Conservation (phyloP, 2,888 invertebrate genomes). For the Orchestes rusci region DNA sequence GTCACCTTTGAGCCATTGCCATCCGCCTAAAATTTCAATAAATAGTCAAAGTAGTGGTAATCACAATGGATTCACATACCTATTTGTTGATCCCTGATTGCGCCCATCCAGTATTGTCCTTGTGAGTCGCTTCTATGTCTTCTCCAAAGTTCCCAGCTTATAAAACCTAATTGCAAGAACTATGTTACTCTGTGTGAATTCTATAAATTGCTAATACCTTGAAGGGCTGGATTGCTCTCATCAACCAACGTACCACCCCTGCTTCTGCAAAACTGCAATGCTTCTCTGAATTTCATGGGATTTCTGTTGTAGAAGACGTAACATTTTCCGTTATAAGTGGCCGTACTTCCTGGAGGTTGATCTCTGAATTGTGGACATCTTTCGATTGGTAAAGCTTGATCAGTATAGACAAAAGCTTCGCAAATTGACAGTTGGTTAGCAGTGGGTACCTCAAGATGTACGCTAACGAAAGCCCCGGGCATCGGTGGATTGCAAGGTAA, state of each 20-base stretch:
- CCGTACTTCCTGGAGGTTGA: slow-evolving; percentile 86
- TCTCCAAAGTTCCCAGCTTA: slow-evolving; percentile 91
- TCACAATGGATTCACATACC: slow-evolving; percentile 36
- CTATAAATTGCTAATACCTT: no score
- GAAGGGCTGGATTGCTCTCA: slow-evolving; percentile 87
- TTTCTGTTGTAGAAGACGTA: slow-evolving; percentile 90
- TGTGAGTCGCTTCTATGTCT: slow-evolving; percentile 83
- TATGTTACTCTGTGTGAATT: neutral
- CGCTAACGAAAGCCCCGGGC: slow-evolving; percentile 91
- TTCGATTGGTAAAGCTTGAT: slow-evolving; percentile 85
- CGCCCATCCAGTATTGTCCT: slow-evolving; percentile 94
- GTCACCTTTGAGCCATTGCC: slow-evolving; percentile 87
- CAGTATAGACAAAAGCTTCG: slow-evolving; percentile 91
- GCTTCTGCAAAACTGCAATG: slow-evolving; percentile 69
- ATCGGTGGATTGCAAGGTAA: slow-evolving; percentile 91
- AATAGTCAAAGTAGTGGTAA: slow-evolving; percentile 6
- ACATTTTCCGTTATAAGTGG: slow-evolving; percentile 91
- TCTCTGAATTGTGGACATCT: slow-evolving; percentile 84
- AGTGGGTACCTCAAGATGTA: slow-evolving; percentile 71
- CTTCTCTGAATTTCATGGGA: slow-evolving; percentile 71
- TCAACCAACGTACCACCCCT: slow-evolving; percentile 78
- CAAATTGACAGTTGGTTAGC: slow-evolving; percentile 80
- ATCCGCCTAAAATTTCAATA: slow-evolving; percentile 51
- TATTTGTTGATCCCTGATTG: slow-evolving; percentile 74
- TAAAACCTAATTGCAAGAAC: slow-evolving; percentile 52